phyloP scores from a whole-genome alignment of 1,140 invertebrate genomes.

The Octopus sinensis region DNA sequence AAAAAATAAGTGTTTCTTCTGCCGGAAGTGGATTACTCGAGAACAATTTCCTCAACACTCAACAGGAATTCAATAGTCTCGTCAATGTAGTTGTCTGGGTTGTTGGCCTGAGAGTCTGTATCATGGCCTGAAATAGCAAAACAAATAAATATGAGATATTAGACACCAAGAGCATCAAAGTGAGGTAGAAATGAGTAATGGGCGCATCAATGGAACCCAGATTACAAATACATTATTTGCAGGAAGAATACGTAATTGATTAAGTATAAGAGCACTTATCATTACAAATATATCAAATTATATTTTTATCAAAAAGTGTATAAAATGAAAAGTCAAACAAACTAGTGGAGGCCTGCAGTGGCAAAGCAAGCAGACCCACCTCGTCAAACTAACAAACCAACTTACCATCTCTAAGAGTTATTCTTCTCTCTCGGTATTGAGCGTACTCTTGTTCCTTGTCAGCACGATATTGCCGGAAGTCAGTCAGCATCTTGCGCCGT shows the following conservation, averaged over 20 bases:
- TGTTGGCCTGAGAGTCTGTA: slow-evolving; percentile 83
- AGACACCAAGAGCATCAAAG: no score
- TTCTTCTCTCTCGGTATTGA: slow-evolving; percentile 72
- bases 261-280: not conserved
- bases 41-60: slow-evolving; percentile 85
- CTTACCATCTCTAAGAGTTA: slow-evolving; percentile 84
- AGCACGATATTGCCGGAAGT: slow-evolving; percentile 69
- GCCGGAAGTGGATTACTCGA: slow-evolving; percentile 56
- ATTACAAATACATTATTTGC: no score
- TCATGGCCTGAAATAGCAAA: slow-evolving; percentile 74
- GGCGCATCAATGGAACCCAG: no score
- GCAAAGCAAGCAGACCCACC: no score
- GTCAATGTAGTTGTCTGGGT: slow-evolving; percentile 85
- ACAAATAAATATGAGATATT: no score
- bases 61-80: slow-evolving; percentile 96
- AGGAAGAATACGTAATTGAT: no score
- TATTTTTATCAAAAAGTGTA: not conserved
- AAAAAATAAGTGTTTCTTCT: not conserved
- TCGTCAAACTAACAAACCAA: not conserved
- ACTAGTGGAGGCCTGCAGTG: not conserved
- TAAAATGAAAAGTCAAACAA: not conserved
- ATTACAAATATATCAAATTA: not conserved
- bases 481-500: slow-evolving; percentile 81
- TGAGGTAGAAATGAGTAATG: no score
- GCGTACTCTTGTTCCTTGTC: slow-evolving; percentile 76